Conservation (phyloP, 2,888 invertebrate genomes). For the Candidula unifasciata region DNA sequence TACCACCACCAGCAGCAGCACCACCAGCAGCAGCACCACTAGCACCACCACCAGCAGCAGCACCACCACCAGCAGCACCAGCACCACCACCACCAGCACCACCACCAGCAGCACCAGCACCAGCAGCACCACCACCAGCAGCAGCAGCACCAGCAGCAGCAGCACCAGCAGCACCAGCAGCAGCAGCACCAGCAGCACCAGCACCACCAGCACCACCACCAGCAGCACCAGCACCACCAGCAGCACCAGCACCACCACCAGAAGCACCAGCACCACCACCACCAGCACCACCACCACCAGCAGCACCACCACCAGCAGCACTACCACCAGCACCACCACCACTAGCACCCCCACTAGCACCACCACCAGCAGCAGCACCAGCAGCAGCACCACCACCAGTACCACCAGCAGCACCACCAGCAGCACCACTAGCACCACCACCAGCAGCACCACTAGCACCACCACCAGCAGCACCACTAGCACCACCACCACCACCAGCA, state of each 20-base stretch:
- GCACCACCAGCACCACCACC: too few species aligned
- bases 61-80: background rate
- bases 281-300: constrained; percentile 1
- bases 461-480: background rate
- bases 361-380: background rate
- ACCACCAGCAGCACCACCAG: background rate
- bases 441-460: constrained; percentile 7
- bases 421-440: constrained; percentile 5
- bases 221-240: too few species aligned
- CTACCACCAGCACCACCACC: background rate
- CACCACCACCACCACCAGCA: background rate
- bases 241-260: background rate
- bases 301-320: background rate
- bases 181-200: background rate
- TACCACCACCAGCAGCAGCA: too few species aligned
- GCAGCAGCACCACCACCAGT: background rate
- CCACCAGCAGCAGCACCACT: too few species aligned
- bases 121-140: background rate
- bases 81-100: background rate
- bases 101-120: background rate
- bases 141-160: background rate
- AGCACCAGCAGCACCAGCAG: background rate
- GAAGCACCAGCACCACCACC: background rate
- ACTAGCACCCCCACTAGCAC: background rate
- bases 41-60: too few species aligned